Evolutionary conservation across 2,888 invertebrate species (phyloP).

Genomic region (Baccha elongata): DNA sequence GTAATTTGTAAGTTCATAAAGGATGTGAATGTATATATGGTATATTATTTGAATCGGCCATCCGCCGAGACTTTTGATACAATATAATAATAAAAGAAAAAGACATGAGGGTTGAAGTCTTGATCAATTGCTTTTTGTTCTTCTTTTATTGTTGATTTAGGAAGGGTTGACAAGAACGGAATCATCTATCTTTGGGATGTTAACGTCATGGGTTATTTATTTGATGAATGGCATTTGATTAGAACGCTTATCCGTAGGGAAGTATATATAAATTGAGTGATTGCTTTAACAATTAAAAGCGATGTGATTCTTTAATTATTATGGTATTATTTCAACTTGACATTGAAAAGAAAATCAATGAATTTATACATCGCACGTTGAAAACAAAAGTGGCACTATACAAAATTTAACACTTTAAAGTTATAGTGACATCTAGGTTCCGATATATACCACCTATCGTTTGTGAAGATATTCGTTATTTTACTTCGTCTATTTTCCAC

Average conservation of each 20-base stretch:
- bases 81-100: not conserved
- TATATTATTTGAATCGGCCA: slow-evolving; percentile 1
- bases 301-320: slow-evolving; percentile 22
- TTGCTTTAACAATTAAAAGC: slow-evolving; percentile 49
- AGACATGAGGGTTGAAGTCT: slow-evolving; percentile 60
- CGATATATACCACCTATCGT: too few species aligned
- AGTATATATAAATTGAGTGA: slow-evolving; percentile 44
- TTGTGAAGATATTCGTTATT: too few species aligned
- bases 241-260: slow-evolving; percentile 39
- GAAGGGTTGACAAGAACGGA: slow-evolving; percentile 58
- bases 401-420: too few species aligned
- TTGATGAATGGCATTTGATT: slow-evolving; percentile 68
- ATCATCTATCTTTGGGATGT: slow-evolving; percentile 63
- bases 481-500: too few species aligned
- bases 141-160: slow-evolving; percentile 35
- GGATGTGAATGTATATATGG: slow-evolving; percentile 52
- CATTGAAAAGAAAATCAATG: slow-evolving; percentile 1
- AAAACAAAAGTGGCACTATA: too few species aligned
- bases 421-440: too few species aligned
- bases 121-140: slow-evolving; percentile 61
- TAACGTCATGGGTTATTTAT: slow-evolving; percentile 57
- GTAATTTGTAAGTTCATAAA: slow-evolving; percentile 75
- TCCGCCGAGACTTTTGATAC: slow-evolving; percentile 3
- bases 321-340: not conserved
- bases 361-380: too few species aligned